Conservation (phyloP, 92 coral and sea anemone genomes). For the Nematostella vectensis region DNA sequence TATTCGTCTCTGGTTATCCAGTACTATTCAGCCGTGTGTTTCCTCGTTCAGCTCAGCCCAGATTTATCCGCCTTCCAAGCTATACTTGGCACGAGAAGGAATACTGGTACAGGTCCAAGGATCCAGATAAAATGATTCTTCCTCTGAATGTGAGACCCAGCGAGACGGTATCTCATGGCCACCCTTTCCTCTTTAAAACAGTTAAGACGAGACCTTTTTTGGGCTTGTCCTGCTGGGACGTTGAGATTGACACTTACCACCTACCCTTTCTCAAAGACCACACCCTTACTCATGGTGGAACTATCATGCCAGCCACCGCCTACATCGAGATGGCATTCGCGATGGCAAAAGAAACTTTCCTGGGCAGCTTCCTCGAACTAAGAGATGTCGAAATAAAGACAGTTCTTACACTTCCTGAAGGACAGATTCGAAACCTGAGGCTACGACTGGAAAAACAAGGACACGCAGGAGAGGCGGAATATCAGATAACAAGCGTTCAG, state of each 20-base stretch:
- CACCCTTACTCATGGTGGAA: constrained; percentile 25
- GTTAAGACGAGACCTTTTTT: constrained; percentile 27
- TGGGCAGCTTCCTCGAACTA: constrained; percentile 13
- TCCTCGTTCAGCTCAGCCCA: constrained; percentile 21
- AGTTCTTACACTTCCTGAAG: constrained; percentile 30
- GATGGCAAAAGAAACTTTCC: constrained; percentile 40
- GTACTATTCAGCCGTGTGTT: constrained; percentile 30
- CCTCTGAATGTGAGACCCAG: no score
- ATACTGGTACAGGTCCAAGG: constrained; percentile 23
- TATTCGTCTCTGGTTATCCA: constrained; percentile 22
- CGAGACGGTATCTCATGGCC: not conserved
- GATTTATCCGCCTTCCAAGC: constrained; percentile 31
- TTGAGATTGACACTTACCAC: constrained; percentile 39
- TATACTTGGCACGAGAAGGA: constrained; percentile 55
- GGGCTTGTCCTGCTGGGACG: constrained; percentile 51
- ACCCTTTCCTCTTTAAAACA: constrained; percentile 27
- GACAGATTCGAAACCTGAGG: constrained; percentile 18
- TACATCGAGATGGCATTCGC: constrained; percentile 50
- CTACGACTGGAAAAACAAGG: constrained; percentile 18
- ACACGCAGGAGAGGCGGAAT: constrained; percentile 13
- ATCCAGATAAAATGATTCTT: not conserved
- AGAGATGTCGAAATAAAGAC: constrained; percentile 22
- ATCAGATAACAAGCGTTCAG: constrained; percentile 16
- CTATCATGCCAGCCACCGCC: constrained; percentile 47
- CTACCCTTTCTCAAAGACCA: constrained; percentile 43